Percentiles rank a stretch among this genome's conserved stretches.
phyloP scores from a whole-genome alignment of 2,113 vertebrate species.

The Platycercus adscitus region DNA sequence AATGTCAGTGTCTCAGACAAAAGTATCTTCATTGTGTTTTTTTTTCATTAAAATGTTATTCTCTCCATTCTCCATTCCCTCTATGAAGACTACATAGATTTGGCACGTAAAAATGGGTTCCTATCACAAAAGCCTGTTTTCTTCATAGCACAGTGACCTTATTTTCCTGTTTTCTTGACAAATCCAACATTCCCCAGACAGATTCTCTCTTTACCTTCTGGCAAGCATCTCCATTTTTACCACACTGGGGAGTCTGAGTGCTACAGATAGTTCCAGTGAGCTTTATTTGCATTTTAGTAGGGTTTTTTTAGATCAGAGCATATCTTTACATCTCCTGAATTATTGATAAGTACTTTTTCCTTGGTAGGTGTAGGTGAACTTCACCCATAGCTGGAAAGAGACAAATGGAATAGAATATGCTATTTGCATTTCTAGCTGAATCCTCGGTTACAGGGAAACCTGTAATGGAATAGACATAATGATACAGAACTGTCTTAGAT shows the following conservation, averaged over 20 bases:
- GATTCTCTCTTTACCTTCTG: neutral
- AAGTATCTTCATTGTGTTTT: neutral
- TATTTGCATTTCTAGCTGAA: neutral
- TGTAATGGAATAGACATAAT: neutral
- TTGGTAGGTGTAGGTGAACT: neutral
- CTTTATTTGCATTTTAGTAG: constrained; percentile 11
- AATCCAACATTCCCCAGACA: neutral
- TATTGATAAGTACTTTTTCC: neutral
- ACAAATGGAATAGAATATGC: neutral
- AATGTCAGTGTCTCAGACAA: neutral
- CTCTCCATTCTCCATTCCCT: neutral
- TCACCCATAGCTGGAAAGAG: neutral
- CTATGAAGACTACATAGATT: neutral
- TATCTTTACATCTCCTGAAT: constrained; percentile 16
- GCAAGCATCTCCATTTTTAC: neutral
- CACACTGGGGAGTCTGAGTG: neutral
- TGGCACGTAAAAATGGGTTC: neutral
- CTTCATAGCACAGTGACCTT: neutral
- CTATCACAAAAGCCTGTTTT: neutral
- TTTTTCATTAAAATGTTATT: neutral
- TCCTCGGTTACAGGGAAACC: neutral
- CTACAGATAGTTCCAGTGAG: neutral
- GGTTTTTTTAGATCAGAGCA: neutral
- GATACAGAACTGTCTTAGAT: neutral
- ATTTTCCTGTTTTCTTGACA: neutral